Base-by-base conservation (phyloP, 2,113 vertebrate species). In the Cheirogaleus medius region DNA sequence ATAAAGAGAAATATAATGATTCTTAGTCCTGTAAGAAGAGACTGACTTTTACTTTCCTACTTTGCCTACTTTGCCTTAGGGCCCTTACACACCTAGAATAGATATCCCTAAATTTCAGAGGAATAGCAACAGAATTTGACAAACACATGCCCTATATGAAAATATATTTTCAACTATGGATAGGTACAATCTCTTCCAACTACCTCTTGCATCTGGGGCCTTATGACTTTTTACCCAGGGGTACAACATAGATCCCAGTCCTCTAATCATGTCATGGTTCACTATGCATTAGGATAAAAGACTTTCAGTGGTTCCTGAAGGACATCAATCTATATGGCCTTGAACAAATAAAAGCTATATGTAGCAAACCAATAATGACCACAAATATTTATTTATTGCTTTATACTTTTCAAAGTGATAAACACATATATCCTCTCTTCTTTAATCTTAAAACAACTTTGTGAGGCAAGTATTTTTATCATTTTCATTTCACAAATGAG, bases 71-170 rank as follows among this genome's bases (percentile, higher is more conserved):
- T n/a, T n/a, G n/a, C 64, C 66, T 87, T 63, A 94, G 29, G 39
- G 27, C 21, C 25, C 20, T 95, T 83, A 83, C 17, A 87, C 5
- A 87, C 9, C 42, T 87, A 92, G 44, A 89, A 73, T 15, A 85
- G 64, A 52, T 63, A 91, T 39, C 25, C 42, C n/a, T 95, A 66
- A 94, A 88, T 92, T 81, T 92, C 66, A 77, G 42, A 95, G 44
- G 37, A 90, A 39, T 0, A 92, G 37, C 64, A 89, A 87, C 7
- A 97, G 58, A 93, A 90, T 84, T 83, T 74, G 68, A 87, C 27
- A 97, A 97, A 77, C 10, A n/a, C 52, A 93, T 78, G 17, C 47
- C 15, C 52, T 85, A 77, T 4, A 95, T 84, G 63, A 84, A 92
- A 58, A 88, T 68, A 86, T 10, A 92, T 27, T 56, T 97, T 92